A percentile compares a stretch with the other conserved stretches of the same genome.
phyloP scores from a whole-genome alignment of 2,888 invertebrate genomes.

The Cephus runcator region DNA sequence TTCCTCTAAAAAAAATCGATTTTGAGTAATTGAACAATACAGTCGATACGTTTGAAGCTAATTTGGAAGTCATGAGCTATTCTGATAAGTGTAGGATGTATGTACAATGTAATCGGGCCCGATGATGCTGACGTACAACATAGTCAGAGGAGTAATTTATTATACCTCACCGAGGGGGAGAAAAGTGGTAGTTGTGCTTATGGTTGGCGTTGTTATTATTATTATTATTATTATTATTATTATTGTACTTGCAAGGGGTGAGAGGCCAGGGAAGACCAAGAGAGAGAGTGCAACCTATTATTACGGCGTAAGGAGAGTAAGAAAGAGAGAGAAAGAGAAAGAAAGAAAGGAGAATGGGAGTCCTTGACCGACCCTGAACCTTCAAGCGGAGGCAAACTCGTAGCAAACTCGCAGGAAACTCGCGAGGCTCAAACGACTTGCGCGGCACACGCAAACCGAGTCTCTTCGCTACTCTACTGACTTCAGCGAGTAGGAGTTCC shows the following conservation, averaged over 20 bases:
- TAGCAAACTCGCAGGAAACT: slow-evolving; percentile 22
- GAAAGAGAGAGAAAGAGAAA: not conserved
- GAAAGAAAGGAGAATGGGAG: slow-evolving; percentile 36
- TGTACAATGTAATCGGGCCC: not conserved
- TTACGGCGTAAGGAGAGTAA: not conserved
- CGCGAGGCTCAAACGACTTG: slow-evolving; percentile 28
- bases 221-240: not conserved
- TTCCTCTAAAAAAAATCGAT: no score
- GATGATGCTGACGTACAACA: not conserved
- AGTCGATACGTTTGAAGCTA: not conserved
- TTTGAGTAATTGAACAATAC: not conserved
- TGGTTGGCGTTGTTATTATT: not conserved
- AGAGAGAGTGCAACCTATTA: not conserved
- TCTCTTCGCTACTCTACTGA: not conserved
- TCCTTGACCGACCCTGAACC: slow-evolving; percentile 66
- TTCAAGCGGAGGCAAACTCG: slow-evolving; percentile 49
- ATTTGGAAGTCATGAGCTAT: no score
- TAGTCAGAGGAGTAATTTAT: not conserved
- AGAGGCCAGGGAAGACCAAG: not conserved
- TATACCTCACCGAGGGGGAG: not conserved
- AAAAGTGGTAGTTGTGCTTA: not conserved
- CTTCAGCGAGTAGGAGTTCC: not conserved
- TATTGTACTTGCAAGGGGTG: not conserved
- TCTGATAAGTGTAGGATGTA: no score
- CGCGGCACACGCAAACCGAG: not conserved